phyloP scores from a whole-genome alignment of 35 echinoderm and acorn worm species.

The Eucidaris tribuloides region DNA sequence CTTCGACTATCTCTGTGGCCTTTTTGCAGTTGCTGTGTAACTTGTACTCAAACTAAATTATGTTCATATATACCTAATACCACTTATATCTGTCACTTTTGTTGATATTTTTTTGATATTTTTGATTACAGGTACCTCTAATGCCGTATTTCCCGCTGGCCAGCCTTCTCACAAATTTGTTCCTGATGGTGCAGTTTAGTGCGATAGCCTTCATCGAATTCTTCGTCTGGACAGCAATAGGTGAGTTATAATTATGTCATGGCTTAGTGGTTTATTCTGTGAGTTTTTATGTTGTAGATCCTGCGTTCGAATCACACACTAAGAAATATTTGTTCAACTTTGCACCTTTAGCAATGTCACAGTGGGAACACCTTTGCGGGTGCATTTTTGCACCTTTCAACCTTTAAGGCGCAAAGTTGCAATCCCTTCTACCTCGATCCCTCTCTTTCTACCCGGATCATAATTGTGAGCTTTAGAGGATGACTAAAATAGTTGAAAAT shows the following conservation, averaged over 20 bases:
- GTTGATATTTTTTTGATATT: background rate
- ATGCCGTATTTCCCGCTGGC: slow-evolving; percentile 54
- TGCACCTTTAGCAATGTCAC: background rate
- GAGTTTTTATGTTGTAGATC: background rate
- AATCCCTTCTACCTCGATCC: too few relatives aligned
- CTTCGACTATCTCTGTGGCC: background rate
- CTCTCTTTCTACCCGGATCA: too few relatives aligned
- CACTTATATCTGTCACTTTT: background rate
- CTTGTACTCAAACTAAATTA: background rate
- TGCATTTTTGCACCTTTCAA: background rate
- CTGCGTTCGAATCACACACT: background rate
- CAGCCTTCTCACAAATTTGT: slow-evolving; percentile 43
- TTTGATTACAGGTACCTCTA: slow-evolving; percentile 29
- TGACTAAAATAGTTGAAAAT: too few relatives aligned
- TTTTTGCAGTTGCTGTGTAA: background rate
- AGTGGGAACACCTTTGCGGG: background rate
- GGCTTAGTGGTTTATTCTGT: background rate
- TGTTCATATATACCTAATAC: background rate
- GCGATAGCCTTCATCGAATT: slow-evolving; percentile 42
- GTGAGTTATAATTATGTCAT: slow-evolving; percentile 31
- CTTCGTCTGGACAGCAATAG: slow-evolving; percentile 38
- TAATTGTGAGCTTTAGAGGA: too few relatives aligned
- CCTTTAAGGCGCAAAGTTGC: background rate
- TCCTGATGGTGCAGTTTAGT: slow-evolving; percentile 59
- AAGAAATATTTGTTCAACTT: background rate